These are phyloP conservation scores for Hirtodrosophila cameraria DNA, from an alignment of 2,888 invertebrate genomes.

Conservation along the genomic window DNA sequence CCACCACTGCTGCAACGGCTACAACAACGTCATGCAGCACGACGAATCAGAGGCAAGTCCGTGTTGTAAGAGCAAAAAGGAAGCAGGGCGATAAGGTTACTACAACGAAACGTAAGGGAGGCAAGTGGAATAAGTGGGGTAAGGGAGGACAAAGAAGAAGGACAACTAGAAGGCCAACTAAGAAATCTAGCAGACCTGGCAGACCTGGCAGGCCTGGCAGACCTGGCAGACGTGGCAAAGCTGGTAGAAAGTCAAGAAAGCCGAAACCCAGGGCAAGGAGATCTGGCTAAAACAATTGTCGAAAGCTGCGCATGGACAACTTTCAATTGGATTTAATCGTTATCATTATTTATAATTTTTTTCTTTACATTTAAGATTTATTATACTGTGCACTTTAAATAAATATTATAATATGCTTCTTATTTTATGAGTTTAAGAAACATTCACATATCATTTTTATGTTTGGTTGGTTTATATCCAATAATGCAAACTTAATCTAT, in stretches of 20 bases:
- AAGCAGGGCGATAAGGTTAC: not conserved
- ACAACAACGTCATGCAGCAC: no score
- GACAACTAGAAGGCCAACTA: no score
- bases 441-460: not conserved
- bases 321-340: not conserved
- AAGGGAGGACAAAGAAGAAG: not conserved
- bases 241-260: no score
- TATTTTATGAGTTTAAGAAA: no score
- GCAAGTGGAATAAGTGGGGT: conserved; percentile 8
- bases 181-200: no score
- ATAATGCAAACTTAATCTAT: no score
- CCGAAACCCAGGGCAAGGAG: no score
- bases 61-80: not conserved
- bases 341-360: not conserved
- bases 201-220: no score
- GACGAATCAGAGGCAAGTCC: no score
- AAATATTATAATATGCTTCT: not conserved
- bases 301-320: not conserved
- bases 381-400: conserved; percentile 10
- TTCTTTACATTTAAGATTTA: conserved; percentile 9
- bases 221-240: no score
- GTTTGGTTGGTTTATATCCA: no score
- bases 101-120: not conserved
- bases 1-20: no score
- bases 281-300: not conserved